phyloP scores from a whole-genome alignment of 2,797 vertebrate genomes.

The Sebastes trivittatus region DNA sequence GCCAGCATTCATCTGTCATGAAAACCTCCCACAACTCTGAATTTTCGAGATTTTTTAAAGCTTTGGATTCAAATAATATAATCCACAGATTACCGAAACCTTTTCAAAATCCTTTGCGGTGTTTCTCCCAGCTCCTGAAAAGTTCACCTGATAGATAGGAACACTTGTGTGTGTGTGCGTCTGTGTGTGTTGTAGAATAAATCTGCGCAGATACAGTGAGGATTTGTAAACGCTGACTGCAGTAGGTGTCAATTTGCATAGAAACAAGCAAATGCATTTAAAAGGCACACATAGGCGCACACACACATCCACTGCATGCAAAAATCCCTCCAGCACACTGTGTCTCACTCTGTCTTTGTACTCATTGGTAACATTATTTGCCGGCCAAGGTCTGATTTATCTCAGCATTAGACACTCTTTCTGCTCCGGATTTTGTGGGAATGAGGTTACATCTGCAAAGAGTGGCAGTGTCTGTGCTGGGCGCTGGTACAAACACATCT shows the following conservation, averaged over 20 bases:
- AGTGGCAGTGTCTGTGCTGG: neutral
- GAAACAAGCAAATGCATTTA: constrained; percentile 43
- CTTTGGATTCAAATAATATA: neutral
- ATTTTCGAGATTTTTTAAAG: neutral
- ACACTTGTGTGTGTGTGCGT: neutral
- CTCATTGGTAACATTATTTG: constrained; percentile 51
- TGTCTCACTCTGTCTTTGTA: constrained; percentile 41
- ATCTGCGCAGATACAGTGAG: constrained; percentile 2
- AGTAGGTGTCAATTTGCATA: constrained; percentile 46
- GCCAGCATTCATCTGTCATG: neutral
- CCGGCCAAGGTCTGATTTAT: constrained; percentile 59
- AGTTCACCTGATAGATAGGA: neutral
- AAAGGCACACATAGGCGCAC: constrained; percentile 5
- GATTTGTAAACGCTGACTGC: constrained; percentile 40
- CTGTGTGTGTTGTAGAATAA: constrained; percentile 3
- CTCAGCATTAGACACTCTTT: constrained; percentile 26
- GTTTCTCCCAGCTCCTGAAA: neutral
- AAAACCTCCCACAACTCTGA: neutral
- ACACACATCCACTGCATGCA: constrained; percentile 37
- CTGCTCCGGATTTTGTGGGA: constrained; percentile 24
- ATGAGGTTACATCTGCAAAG: constrained; percentile 28
- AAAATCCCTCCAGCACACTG: constrained; percentile 44
- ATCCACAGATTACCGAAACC: neutral
- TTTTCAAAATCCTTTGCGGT: neutral
- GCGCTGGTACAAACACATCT: neutral